Conservation (phyloP, 1,140 invertebrate genomes). For the Choristoneura fumiferana region DNA sequence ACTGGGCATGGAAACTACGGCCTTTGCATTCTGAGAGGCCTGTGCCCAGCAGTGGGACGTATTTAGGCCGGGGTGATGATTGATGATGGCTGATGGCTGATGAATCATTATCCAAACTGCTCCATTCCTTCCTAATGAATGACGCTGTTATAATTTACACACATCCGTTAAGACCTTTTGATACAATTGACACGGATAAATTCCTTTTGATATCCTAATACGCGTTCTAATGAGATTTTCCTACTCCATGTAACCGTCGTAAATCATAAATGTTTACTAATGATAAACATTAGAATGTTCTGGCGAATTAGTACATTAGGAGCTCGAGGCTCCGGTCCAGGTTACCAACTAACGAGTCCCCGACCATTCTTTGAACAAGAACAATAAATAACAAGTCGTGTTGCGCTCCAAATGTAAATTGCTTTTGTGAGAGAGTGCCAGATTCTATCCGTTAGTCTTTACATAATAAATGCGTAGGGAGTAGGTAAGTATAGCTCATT, state of each 20-base stretch:
- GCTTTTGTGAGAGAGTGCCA: constrained; percentile 16
- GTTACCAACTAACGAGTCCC: constrained; percentile 9
- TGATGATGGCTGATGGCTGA: too few species aligned
- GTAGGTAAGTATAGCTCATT: constrained; percentile 18
- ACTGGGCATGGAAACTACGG: too few species aligned
- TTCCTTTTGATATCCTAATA: neutral
- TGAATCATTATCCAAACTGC: too few species aligned
- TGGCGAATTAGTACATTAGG: constrained; percentile 3
- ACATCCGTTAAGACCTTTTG: constrained; percentile 1
- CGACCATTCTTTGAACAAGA: constrained; percentile 11
- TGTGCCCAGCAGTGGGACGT: too few species aligned
- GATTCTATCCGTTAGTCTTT: constrained; percentile 15
- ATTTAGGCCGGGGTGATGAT: too few species aligned
- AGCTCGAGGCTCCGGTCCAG: neutral
- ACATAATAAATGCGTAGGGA: constrained; percentile 15
- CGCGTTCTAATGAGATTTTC: neutral
- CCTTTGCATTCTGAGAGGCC: too few species aligned
- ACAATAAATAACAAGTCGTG: constrained; percentile 15
- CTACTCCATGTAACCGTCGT: neutral
- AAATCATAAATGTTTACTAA: constrained; percentile 5
- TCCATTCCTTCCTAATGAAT: too few species aligned
- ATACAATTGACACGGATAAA: neutral
- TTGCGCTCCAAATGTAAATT: constrained; percentile 13
- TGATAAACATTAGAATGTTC: neutral
- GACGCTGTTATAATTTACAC: too few species aligned